Base-by-base conservation (phyloP, 2,888 invertebrate species). In the Thera britannica region DNA sequence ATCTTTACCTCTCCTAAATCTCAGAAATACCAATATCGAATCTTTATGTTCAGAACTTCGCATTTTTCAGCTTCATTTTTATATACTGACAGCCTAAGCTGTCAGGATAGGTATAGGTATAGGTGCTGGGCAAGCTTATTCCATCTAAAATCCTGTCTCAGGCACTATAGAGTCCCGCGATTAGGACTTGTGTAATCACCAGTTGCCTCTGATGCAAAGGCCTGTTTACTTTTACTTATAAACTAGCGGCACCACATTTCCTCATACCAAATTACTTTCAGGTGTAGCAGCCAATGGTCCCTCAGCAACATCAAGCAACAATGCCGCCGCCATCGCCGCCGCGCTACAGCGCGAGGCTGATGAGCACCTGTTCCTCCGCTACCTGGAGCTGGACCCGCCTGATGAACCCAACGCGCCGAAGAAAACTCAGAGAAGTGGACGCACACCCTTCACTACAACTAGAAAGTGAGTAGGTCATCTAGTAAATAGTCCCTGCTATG, bases 391-490 rank as follows among this genome's bases (percentile, higher is more conserved):
- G 75, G 97, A 97, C 87, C 97, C 97, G 0, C 93, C 95, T 7
- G 96, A 96, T 76, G 97, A 97, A 70, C 96, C 93, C 51, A 94
- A 87, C 71, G 93, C 92, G 12, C 95, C 95, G 60, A 88, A 93
- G 69, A 93, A 91, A 75, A 87, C 95, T 0, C 95, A 93, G 70
- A 88, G 94, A 71, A 94, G 95, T 72, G 97, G 97, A 8, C 94
- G 97, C 67, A 98, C 97, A 1, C 97, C 97, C 0, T 98, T 97
- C 82, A 98, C 97, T 12, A 95, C 96, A 70, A 97, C 97, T 56
- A 96, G 96, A 83, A 94, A 94, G 88, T 94, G 65, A 90, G 90
- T 83, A 68, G 49, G 9, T 46, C 44, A 9, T 9, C 7, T 9
- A 46, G 8, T 1, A 2, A 4, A 41, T 7, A 2, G 6, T 41